Evolutionary conservation across 2,113 vertebrate species (phyloP).

Genomic region (Notechis scutatus): DNA sequence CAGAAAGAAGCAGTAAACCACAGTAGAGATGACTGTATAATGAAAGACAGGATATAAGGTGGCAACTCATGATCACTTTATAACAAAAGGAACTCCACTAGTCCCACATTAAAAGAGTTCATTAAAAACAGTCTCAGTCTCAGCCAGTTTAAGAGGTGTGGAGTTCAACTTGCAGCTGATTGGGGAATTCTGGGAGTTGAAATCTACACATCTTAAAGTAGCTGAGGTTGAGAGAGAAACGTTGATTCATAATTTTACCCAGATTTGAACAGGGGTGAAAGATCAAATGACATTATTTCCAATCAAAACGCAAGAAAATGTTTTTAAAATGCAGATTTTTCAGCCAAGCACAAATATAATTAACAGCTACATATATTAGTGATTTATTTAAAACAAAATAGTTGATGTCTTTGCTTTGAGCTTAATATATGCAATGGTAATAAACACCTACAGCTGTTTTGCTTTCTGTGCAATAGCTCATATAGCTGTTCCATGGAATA

Average conservation of each 20-base stretch:
- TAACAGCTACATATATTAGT: not conserved
- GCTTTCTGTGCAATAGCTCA: conserved; percentile 15
- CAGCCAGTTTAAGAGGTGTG: not conserved
- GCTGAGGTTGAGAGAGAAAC: not conserved
- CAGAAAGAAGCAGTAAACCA: not conserved
- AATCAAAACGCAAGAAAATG: not conserved
- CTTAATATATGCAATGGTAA: not conserved
- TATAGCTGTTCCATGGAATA: not conserved
- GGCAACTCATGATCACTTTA: not conserved
- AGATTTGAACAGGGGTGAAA: not conserved
- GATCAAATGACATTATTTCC: not conserved
- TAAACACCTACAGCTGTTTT: not conserved
- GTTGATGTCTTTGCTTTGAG: not conserved
- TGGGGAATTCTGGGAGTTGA: not conserved
- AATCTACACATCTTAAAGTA: not conserved
- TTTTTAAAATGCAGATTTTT: not conserved
- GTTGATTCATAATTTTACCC: not conserved
- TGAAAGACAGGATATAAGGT: not conserved
- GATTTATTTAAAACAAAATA: not conserved
- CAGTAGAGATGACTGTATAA: not conserved
- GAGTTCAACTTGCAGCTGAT: not conserved
- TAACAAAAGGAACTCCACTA: not conserved
- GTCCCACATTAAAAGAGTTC: not conserved
- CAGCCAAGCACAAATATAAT: not conserved
- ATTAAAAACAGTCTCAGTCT: not conserved